Evolutionary conservation across 64 coral and sea anemone genomes (phyloP), one percentile per base, ranked within the genome.

Genomic region (Trachythela sp.): DNA sequence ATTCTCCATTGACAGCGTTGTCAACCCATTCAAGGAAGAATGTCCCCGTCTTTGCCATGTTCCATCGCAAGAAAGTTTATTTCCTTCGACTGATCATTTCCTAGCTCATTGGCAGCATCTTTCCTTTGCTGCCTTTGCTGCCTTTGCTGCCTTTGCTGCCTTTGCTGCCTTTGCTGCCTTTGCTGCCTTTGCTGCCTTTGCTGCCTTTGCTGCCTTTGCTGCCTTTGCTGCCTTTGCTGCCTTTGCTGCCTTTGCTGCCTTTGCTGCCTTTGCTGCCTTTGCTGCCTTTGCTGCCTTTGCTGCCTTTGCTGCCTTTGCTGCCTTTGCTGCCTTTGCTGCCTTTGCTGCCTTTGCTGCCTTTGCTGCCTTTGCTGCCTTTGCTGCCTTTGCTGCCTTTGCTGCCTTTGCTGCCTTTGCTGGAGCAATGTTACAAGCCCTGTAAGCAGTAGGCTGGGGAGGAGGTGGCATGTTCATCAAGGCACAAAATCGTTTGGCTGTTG

Each of bases 11-110:
- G n/a, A n/a, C n/a, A n/a, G 60, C 22, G 77, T 64, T 18, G 88
- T 36, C 4, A 90, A 90, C 0, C 88, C 83, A 93, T 93, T 93
- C 88, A 59, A 36, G 84, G 84, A 91, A 14, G 89, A 91, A 86
- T 86, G 40, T 13, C 89, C 83, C 40, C 83, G 84, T 87, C 37
- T 54, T 91, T 86, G n/a, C n/a, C n/a, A n/a, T n/a, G n/a, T n/a
- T n/a, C n/a, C n/a, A n/a, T n/a, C n/a, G n/a, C n/a, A n/a, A 76
- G 71, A 45, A 90, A 9, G 89, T 68, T 68, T 2, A 31, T 68
- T 68, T 68, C 59, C 59, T 68, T 68, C 15, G 59, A 68, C 30
- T 22, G 59, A 31, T 68, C 59, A n/a, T 22, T 68, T n/a, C 20
- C 18, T 31, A 91, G 32, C 32, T 91, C 54, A 2, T 70, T 86